Conservation (phyloP, 2,113 vertebrate genomes). For the Heptranchias perlo region DNA sequence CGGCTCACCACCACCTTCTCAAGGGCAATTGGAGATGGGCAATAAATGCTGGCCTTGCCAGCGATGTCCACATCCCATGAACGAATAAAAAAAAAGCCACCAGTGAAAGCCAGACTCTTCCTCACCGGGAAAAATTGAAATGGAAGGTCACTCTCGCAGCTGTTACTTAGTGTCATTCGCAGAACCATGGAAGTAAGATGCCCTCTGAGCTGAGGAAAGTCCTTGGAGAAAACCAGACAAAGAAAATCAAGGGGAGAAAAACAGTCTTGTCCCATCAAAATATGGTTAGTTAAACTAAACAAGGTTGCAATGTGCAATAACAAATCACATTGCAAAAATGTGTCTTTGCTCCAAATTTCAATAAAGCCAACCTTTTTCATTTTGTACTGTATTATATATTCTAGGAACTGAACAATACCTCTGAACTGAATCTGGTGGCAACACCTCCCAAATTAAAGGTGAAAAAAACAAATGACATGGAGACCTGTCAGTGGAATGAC, state of each 20-base stretch:
- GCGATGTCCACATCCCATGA: no score
- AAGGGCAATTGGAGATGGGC: no score
- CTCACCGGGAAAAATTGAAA: neutral
- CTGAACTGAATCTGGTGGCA: neutral
- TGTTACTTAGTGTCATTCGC: neutral
- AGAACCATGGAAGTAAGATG: neutral
- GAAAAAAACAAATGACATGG: neutral
- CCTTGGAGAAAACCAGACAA: neutral
- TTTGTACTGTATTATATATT: neutral
- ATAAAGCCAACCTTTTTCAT: neutral
- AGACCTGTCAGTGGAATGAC: neutral
- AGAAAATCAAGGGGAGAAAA: neutral
- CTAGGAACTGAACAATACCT: neutral
- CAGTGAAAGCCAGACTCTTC: neutral
- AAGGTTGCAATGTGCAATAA: neutral
- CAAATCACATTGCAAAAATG: neutral
- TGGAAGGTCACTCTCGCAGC: no score
- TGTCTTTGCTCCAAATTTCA: neutral
- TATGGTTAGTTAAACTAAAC: neutral
- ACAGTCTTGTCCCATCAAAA: neutral
- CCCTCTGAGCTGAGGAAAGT: neutral
- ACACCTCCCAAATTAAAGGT: neutral
- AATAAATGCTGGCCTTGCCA: no score
- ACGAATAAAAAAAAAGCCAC: no score
- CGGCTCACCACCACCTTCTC: no score